These are phyloP conservation scores for Natator depressus DNA, from an alignment of 2,113 vertebrate genomes.

Conservation along the genomic window DNA sequence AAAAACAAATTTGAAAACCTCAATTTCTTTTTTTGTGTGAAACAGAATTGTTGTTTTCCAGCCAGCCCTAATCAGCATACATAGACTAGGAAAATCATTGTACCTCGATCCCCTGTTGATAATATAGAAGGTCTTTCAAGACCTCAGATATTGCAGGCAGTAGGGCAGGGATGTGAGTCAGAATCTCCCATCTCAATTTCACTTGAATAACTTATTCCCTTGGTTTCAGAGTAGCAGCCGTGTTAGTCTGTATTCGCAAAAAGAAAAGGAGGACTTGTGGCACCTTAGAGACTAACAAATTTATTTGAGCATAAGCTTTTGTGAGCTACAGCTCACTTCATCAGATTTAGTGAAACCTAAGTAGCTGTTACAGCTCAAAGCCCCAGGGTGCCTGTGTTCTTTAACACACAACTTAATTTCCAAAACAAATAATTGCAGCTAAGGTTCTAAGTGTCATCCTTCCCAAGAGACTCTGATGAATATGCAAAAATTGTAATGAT, in stretches of 20 bases:
- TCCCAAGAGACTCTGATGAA: slow-evolving; percentile 45
- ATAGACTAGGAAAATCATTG: slow-evolving; percentile 22
- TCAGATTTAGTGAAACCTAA: slow-evolving; percentile 62
- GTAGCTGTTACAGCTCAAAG: slow-evolving; percentile 57
- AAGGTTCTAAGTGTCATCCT: slow-evolving; percentile 39
- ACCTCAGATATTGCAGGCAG: slow-evolving; percentile 30
- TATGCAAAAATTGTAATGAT: neutral
- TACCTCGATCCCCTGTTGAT: slow-evolving; percentile 36
- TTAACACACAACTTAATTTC: slow-evolving; percentile 57
- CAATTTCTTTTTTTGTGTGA: neutral
- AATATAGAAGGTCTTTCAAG: slow-evolving; percentile 51
- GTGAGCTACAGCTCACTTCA: no score
- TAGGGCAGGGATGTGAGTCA: slow-evolving; percentile 52
- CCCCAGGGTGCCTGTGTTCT: slow-evolving; percentile 29
- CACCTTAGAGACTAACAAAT: no score
- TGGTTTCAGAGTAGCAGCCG: neutral
- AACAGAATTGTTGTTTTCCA: neutral
- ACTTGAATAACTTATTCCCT: slow-evolving; percentile 48
- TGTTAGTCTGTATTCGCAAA: no score
- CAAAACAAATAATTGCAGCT: slow-evolving; percentile 71
- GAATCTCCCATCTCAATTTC: slow-evolving; percentile 41
- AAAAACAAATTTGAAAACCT: neutral
- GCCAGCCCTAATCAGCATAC: neutral
- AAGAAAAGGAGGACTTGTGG: no score
- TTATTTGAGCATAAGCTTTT: no score